Conservation (phyloP, 2,888 invertebrate species). For the Nesidiocoris tenuis region DNA sequence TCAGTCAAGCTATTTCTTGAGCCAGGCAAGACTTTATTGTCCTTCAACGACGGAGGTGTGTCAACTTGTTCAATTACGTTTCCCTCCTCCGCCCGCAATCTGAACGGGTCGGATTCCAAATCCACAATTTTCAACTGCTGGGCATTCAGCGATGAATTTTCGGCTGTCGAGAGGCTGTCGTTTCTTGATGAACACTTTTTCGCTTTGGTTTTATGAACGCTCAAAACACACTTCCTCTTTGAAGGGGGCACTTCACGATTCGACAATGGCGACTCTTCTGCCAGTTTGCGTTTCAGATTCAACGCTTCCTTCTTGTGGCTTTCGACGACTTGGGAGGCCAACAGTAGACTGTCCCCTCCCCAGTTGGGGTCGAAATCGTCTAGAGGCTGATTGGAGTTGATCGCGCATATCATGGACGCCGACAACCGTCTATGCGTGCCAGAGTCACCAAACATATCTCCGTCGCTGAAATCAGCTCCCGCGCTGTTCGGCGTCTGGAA, state of each 20-base stretch:
- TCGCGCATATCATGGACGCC: slow-evolving; percentile 9
- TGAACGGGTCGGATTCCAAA: slow-evolving; percentile 4
- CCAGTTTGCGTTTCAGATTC: not conserved
- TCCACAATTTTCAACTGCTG: slow-evolving; percentile 57
- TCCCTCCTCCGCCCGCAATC: not conserved
- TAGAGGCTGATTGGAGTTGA: slow-evolving; percentile 25
- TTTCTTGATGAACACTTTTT: slow-evolving; percentile 11
- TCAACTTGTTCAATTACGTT: slow-evolving; percentile 2
- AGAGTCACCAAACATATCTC: slow-evolving; percentile 50
- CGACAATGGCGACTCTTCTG: not conserved
- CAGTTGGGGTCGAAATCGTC: slow-evolving; percentile 50
- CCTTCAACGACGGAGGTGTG: not conserved
- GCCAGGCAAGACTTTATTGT: not conserved
- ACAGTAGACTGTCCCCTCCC: slow-evolving; percentile 51
- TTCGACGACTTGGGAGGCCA: slow-evolving; percentile 27
- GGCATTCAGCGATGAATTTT: slow-evolving; percentile 60
- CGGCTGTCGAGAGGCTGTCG: slow-evolving; percentile 56
- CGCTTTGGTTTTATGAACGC: not conserved
- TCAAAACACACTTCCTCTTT: slow-evolving; percentile 13
- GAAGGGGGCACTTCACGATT: not conserved
- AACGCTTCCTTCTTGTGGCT: slow-evolving; percentile 15
- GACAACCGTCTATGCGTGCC: slow-evolving; percentile 3
- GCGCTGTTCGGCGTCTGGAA: not conserved
- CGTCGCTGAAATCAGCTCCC: slow-evolving; percentile 31
- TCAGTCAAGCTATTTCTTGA: slow-evolving; percentile 17